Percentiles rank a stretch among this genome's conserved stretches.
These are phyloP conservation scores for Holocentrus rufus DNA, from an alignment of 2,797 vertebrate genomes.

Conservation along the genomic window DNA sequence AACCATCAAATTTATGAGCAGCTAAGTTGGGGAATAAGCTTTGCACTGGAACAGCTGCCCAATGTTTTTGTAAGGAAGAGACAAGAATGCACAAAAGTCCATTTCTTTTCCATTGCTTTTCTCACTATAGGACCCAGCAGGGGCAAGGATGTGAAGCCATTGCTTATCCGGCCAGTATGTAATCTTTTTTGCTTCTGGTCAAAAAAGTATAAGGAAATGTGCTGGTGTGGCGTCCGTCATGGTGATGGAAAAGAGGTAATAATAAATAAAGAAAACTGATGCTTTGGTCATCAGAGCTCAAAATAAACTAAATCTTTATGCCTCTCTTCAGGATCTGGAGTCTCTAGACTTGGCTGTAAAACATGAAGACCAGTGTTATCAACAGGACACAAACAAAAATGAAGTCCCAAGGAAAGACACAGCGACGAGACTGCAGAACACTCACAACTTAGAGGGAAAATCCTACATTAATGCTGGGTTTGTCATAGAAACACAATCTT, in stretches of 20 bases:
- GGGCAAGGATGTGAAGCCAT: conserved; percentile 79
- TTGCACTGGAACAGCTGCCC: conserved; percentile 10
- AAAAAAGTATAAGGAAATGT: conserved; percentile 77
- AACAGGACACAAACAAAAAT: conserved; percentile 62
- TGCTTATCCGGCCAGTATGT: conserved; percentile 81
- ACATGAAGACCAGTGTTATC: conserved; percentile 57
- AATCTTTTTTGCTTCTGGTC: conserved; percentile 86
- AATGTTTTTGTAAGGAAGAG: not conserved
- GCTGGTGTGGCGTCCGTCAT: conserved; percentile 80
- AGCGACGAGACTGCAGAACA: conserved; percentile 28
- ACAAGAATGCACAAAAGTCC: conserved; percentile 1
- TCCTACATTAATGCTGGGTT: conserved; percentile 72
- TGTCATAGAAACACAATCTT: conserved; percentile 77
- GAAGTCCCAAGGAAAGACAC: conserved; percentile 39
- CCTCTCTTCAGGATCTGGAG: conserved; percentile 67
- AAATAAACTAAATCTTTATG: conserved; percentile 33
- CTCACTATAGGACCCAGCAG: conserved; percentile 76
- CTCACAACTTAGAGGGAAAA: conserved; percentile 71
- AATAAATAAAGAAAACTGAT: conserved; percentile 49
- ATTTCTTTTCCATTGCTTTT: conserved; percentile 17
- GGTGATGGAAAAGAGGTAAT: conserved; percentile 71
- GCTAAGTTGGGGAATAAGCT: conserved; percentile 29
- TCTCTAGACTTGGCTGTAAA: conserved; percentile 62
- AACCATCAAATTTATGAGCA: conserved; percentile 8
- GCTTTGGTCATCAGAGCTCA: conserved; percentile 43